Base-by-base conservation (phyloP, 92 coral and sea anemone species). In the Metridium senile region DNA sequence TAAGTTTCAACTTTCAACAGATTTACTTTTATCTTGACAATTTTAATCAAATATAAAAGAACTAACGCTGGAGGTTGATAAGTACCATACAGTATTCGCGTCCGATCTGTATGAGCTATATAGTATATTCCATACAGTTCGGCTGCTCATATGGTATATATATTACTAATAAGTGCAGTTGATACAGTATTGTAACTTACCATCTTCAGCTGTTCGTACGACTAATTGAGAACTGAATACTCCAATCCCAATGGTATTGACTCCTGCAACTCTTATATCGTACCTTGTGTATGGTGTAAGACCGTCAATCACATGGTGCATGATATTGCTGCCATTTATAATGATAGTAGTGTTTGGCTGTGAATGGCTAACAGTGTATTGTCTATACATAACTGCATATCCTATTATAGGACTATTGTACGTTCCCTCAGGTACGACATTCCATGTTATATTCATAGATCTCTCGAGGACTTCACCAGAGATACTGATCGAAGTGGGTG, bases 181-280 rank as follows among this genome's bases (percentile, higher is more conserved):
- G n/a, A n/a, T n/a, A n/a, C n/a, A n/a, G n/a, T n/a, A n/a, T n/a
- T n/a, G n/a, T n/a, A n/a, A n/a, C n/a, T 69, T 26, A 79, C 84
- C 56, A 49, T 67, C 84, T 45, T 79, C 84, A 33, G 76, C 77
- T 11, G 84, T 79, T 22, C 25, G 25, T 17, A 47, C 84, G 49
- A 70, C 26, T 11, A 58, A 29, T 29, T 6, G 46, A 26, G 70
- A 9, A 29, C 84, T 63, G 32, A 34, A 68, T 0, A 54, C 74
- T 25, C 84, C 84, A 33, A 68, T 30, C 9, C 84, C 84, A 16
- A 21, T 47, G 1, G 70, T 32, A 21, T 71, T 79, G 33, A 57
- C n/a, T 2, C 68, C 84, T 9, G 84, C 84, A 11, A 79, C 67
- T 33, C 76, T 57, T 29, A 79, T 66, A 7, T 68, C 53, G 75